A percentile compares a stretch with the other conserved stretches of the same genome.
These are phyloP conservation scores for Centruroides sculpturatus DNA, from an alignment of 1,140 invertebrate genomes.

Conservation along the genomic window DNA sequence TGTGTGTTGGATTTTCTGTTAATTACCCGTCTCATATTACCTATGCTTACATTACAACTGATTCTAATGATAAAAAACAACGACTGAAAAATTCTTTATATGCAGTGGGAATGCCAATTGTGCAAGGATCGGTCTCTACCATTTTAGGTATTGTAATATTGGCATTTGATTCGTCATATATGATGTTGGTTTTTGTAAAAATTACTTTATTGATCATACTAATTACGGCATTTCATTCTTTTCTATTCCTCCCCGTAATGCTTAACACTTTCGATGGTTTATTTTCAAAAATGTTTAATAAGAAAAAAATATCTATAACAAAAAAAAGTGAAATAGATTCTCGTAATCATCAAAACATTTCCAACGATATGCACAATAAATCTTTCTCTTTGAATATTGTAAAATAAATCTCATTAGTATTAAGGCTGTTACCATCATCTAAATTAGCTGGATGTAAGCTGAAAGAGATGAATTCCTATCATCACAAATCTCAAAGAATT, in stretches of 20 bases:
- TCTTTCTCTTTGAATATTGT: too few species aligned
- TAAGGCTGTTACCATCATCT: too few species aligned
- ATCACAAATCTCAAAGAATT: too few species aligned
- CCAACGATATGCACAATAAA: too few species aligned
- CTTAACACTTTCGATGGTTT: slow-evolving; percentile 45
- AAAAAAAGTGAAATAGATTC: too few species aligned
- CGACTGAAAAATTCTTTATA: slow-evolving; percentile 72
- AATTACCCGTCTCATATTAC: slow-evolving; percentile 95
- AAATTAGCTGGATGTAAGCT: too few species aligned
- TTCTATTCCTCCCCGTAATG: slow-evolving; percentile 78
- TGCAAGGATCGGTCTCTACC: slow-evolving; percentile 86
- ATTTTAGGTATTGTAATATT: slow-evolving; percentile 76
- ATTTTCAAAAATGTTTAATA: too few species aligned
- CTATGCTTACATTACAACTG: slow-evolving; percentile 83
- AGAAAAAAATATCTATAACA: too few species aligned
- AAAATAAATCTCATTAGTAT: too few species aligned
- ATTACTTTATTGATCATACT: slow-evolving; percentile 92
- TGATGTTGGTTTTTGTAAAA: slow-evolving; percentile 94
- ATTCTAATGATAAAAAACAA: slow-evolving; percentile 34
- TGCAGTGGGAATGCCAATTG: slow-evolving; percentile 76
- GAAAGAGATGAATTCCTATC: too few species aligned
- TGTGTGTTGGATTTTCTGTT: slow-evolving; percentile 95
- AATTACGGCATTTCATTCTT: slow-evolving; percentile 80
- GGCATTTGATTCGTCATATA: slow-evolving; percentile 78
- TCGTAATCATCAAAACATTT: too few species aligned